These are phyloP conservation scores for Pollenia labialis DNA, from an alignment of 2,888 invertebrate genomes.

Conservation along the genomic window DNA sequence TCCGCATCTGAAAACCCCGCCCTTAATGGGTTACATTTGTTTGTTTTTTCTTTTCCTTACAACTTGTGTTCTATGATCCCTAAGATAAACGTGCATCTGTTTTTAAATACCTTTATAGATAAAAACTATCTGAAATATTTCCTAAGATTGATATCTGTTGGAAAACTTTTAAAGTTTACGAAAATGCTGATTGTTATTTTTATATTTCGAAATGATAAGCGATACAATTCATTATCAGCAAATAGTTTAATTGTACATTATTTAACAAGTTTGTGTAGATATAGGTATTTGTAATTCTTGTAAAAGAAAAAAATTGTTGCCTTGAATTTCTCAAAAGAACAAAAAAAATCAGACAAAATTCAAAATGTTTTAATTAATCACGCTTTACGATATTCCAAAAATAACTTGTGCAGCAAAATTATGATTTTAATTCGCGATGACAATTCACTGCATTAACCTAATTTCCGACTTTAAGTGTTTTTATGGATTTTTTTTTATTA, in stretches of 20 bases:
- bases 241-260: background rate
- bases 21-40: background rate
- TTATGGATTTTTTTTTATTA: constrained; percentile 4
- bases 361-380: constrained; percentile 9
- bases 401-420: constrained; percentile 10
- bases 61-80: background rate
- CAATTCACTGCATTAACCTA: constrained; percentile 62
- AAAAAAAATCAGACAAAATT: no score
- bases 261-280: no score
- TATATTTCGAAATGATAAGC: background rate
- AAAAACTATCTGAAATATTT: constrained; percentile 31
- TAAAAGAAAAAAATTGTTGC: background rate
- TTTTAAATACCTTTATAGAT: background rate
- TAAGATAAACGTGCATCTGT: background rate
- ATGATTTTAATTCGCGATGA: constrained; percentile 58
- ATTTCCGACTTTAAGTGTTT: constrained; percentile 55
- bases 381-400: constrained; percentile 22
- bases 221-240: constrained; percentile 5
- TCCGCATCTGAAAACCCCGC: no score
- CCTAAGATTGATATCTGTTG: constrained; percentile 30
- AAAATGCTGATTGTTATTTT: background rate
- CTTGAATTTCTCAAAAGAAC: background rate
- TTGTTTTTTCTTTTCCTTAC: background rate
- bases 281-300: no score
- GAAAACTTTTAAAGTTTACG: background rate